Evolutionary conservation across 1,140 invertebrate species (phyloP).

Genomic region (Eciton burchellii): DNA sequence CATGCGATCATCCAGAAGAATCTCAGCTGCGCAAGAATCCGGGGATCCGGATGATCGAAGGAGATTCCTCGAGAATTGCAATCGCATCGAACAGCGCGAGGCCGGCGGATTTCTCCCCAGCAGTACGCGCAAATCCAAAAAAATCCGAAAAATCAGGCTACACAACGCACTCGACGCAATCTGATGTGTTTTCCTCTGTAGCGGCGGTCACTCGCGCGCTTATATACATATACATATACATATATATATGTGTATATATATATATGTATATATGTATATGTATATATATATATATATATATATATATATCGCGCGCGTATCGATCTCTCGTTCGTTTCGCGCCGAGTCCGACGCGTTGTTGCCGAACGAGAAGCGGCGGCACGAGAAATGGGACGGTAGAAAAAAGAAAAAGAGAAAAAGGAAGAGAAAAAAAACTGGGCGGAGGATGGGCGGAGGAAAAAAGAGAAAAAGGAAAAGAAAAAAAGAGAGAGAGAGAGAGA

Average conservation of each 20-base stretch:
- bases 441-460: conserved; percentile 16
- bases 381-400: conserved; percentile 35
- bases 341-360: conserved; percentile 54
- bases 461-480: too few species aligned
- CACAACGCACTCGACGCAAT: conserved; percentile 6
- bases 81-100: too few species aligned
- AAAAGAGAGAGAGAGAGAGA: too few species aligned
- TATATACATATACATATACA: too few species aligned
- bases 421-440: too few species aligned
- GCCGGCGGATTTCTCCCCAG: conserved; percentile 1
- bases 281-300: too few species aligned
- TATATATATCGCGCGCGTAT: conserved; percentile 56
- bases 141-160: conserved; percentile 19
- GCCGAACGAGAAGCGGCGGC: conserved; percentile 29
- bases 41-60: neutral
- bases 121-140: neutral
- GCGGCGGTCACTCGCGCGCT: conserved; percentile 24
- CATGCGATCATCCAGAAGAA: neutral
- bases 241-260: too few species aligned
- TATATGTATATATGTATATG: too few species aligned
- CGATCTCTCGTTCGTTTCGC: conserved; percentile 60
- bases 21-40: neutral
- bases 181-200: conserved; percentile 33
- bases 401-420: conserved; percentile 51
- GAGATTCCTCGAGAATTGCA: neutral